phyloP scores from a whole-genome alignment of 30 jellyfish, hydroid and myxozoan species.

The Hydractinia symbiolongicarpus region DNA sequence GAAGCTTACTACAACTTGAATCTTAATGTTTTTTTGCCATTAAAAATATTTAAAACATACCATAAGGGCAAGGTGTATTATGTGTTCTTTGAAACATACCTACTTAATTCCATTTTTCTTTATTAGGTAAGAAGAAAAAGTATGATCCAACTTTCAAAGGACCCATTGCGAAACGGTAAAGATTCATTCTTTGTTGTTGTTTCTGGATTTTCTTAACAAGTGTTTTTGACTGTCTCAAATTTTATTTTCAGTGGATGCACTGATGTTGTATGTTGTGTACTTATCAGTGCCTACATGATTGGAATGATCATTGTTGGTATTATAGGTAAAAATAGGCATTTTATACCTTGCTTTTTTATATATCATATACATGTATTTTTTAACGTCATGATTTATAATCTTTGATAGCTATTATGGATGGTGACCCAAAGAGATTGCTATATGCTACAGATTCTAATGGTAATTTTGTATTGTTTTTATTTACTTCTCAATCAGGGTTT shows the following conservation, averaged over 20 bases:
- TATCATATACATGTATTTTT: no score
- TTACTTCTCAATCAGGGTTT: no score
- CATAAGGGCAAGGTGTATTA: no score
- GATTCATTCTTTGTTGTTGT: neutral
- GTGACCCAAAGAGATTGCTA: conserved; percentile 79
- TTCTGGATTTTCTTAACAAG: neutral
- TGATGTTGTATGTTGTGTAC: conserved; percentile 72
- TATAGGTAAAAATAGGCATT: conserved; percentile 37
- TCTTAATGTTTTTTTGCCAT: no score
- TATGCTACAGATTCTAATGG: conserved; percentile 89
- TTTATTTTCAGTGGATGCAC: conserved; percentile 71
- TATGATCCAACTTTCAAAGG: neutral
- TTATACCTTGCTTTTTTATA: no score
- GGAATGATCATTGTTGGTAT: conserved; percentile 85
- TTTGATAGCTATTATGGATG: conserved; percentile 53
- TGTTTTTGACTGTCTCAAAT: neutral
- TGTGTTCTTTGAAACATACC: no score
- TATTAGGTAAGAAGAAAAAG: neutral
- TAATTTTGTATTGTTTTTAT: neutral
- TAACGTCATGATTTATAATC: neutral
- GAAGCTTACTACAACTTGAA: no score
- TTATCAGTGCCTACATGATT: conserved; percentile 67
- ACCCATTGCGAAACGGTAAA: neutral
- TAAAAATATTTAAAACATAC: no score
- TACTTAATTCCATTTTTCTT: neutral